Conservation (phyloP, 2,113 vertebrate species). For the Atractosteus spatula region DNA sequence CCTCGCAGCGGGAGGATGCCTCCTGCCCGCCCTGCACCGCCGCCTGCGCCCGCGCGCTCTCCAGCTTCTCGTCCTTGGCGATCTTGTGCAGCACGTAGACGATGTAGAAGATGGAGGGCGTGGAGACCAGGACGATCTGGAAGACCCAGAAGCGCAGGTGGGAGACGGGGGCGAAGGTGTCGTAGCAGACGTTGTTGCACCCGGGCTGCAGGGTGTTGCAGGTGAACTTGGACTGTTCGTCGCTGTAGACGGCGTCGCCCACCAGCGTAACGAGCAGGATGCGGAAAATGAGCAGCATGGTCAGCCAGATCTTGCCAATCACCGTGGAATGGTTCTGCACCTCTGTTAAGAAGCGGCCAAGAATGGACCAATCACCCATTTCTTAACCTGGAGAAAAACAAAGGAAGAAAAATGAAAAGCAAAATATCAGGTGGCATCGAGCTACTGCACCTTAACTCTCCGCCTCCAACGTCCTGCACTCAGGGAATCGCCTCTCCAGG, state of each 20-base stretch:
- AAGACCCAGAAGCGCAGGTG: conserved; percentile 65
- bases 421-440: too few relatives aligned
- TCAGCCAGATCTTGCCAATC: conserved; percentile 69
- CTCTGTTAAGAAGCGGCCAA: conserved; percentile 61
- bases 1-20: conserved; percentile 29
- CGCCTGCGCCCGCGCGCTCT: conserved; percentile 31
- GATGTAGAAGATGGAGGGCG: conserved; percentile 61
- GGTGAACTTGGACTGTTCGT: conserved; percentile 64
- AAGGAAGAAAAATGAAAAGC: too few relatives aligned
- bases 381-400: conserved; percentile 28
- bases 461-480: too few relatives aligned
- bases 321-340: conserved; percentile 65
- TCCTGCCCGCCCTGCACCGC: conserved; percentile 8
- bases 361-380: conserved; percentile 66
- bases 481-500: too few relatives aligned
- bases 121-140: conserved; percentile 63
- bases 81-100: conserved; percentile 65
- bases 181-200: conserved; percentile 61
- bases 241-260: conserved; percentile 59
- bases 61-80: conserved; percentile 54
- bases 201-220: conserved; percentile 64
- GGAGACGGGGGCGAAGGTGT: conserved; percentile 58
- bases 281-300: conserved; percentile 62
- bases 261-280: conserved; percentile 64
- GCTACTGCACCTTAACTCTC: too few relatives aligned